phyloP scores from a whole-genome alignment of 1,140 invertebrate genomes.

The Conus ventricosus region DNA sequence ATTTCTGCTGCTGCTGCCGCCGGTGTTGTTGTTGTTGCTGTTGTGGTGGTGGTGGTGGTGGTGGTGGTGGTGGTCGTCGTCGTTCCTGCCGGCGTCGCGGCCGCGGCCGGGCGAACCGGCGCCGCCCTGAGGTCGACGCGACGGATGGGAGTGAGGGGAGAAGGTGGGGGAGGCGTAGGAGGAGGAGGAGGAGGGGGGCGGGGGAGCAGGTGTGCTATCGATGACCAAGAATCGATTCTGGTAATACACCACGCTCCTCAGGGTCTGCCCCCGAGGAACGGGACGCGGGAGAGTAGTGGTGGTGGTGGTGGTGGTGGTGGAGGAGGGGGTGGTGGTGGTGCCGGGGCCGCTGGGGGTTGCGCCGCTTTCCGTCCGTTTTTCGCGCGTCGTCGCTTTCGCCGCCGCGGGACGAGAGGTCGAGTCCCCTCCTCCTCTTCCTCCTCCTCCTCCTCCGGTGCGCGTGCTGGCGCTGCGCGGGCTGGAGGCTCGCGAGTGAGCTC shows the following conservation, averaged over 20 bases:
- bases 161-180: background rate
- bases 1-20: background rate
- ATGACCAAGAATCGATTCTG: conserved; percentile 48
- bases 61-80: background rate
- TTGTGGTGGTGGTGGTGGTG: background rate
- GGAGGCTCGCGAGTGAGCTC: background rate
- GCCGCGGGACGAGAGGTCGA: background rate
- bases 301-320: too few relatives aligned
- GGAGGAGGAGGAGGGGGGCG: background rate
- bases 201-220: conserved; percentile 24
- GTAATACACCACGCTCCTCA: conserved; percentile 42
- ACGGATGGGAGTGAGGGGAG: background rate
- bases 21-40: background rate
- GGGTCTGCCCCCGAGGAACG: background rate
- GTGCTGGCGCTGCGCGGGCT: background rate
- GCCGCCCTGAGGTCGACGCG: background rate
- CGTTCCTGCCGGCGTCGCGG: background rate
- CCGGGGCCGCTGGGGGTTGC: too few relatives aligned
- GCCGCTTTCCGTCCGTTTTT: background rate
- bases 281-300: background rate
- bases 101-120: background rate
- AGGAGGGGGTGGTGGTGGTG: background rate
- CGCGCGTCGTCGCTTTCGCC: background rate
- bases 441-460: background rate
- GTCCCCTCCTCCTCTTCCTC: background rate